A percentile compares a stretch with the other conserved stretches of the same genome.
Conservation (phyloP, 2,797 vertebrate genomes). For the Acanthurus lineatus region DNA sequence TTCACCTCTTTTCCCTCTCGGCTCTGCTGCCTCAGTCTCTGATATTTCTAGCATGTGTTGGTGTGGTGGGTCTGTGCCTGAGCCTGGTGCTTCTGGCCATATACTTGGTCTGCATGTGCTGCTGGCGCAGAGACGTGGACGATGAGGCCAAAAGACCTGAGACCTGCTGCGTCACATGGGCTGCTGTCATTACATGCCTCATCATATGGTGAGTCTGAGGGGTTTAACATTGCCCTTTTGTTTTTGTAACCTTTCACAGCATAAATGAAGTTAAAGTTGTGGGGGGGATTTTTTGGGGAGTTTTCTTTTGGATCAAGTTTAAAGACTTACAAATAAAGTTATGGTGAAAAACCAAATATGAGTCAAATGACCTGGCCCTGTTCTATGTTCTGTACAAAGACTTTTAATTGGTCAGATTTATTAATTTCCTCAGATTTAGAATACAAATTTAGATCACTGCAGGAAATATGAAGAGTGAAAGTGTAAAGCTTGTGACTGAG, state of each 20-base stretch:
- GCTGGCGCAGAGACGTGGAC: slow-evolving; percentile 83
- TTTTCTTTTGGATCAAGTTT: neutral
- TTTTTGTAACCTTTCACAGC: neutral
- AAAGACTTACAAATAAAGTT: slow-evolving; percentile 2
- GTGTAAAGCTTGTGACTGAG: too few species aligned
- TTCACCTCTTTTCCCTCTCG: slow-evolving; percentile 1
- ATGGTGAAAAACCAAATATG: slow-evolving; percentile 6
- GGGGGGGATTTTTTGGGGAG: too few species aligned
- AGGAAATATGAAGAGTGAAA: too few species aligned
- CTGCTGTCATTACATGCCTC: slow-evolving; percentile 88
- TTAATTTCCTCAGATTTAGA: neutral
- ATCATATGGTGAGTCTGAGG: slow-evolving; percentile 91
- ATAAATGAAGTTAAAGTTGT: too few species aligned
- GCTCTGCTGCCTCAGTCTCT: slow-evolving; percentile 84
- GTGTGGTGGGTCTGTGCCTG: slow-evolving; percentile 88
- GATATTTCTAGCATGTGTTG: slow-evolving; percentile 88
- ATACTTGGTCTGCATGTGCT: slow-evolving; percentile 90
- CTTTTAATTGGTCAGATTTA: neutral
- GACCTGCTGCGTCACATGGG: slow-evolving; percentile 92
- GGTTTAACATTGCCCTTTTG: neutral
- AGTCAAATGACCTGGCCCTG: slow-evolving; percentile 7
- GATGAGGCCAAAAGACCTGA: slow-evolving; percentile 87
- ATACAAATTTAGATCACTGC: too few species aligned
- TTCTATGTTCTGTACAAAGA: neutral
- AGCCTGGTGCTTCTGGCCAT: slow-evolving; percentile 88